A percentile compares a stretch with the other conserved stretches of the same genome.
These are phyloP conservation scores for Oryzias woworae DNA, from an alignment of 2,113 vertebrate genomes.

Conservation along the genomic window DNA sequence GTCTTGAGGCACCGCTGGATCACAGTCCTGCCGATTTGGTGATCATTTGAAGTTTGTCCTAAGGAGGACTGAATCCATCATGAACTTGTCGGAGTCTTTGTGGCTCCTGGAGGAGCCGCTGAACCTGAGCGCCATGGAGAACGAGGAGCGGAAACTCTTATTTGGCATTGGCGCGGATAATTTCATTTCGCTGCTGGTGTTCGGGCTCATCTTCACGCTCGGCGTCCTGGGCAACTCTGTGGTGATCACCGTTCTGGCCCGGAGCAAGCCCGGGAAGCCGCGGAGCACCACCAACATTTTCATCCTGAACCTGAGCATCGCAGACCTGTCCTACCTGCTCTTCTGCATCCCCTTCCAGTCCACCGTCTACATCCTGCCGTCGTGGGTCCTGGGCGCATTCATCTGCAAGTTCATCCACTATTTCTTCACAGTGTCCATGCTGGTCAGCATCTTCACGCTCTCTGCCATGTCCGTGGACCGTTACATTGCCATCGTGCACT, in stretches of 20 bases:
- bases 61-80: constrained; percentile 26
- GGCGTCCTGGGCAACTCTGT: constrained; percentile 94
- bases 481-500: constrained; percentile 95
- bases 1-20: too few relatives aligned
- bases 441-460: constrained; percentile 96
- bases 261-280: constrained; percentile 86
- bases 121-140: constrained; percentile 48
- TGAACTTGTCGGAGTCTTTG: constrained; percentile 59
- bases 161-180: constrained; percentile 89
- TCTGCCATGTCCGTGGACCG: constrained; percentile 97
- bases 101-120: constrained; percentile 65
- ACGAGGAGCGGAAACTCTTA: constrained; percentile 68
- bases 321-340: constrained; percentile 94
- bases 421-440: constrained; percentile 96
- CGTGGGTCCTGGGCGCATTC: constrained; percentile 93
- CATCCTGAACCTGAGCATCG: constrained; percentile 94
- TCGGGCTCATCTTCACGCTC: constrained; percentile 88
- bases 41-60: too few relatives aligned
- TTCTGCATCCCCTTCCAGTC: constrained; percentile 97
- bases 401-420: constrained; percentile 96
- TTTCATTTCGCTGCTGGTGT: constrained; percentile 86
- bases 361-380: constrained; percentile 88
- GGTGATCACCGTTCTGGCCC: constrained; percentile 92
- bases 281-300: constrained; percentile 95
- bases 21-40: too few relatives aligned